Evolutionary conservation across 2,888 invertebrate species (phyloP).

Genomic region (Eupeodes latifasciatus): DNA sequence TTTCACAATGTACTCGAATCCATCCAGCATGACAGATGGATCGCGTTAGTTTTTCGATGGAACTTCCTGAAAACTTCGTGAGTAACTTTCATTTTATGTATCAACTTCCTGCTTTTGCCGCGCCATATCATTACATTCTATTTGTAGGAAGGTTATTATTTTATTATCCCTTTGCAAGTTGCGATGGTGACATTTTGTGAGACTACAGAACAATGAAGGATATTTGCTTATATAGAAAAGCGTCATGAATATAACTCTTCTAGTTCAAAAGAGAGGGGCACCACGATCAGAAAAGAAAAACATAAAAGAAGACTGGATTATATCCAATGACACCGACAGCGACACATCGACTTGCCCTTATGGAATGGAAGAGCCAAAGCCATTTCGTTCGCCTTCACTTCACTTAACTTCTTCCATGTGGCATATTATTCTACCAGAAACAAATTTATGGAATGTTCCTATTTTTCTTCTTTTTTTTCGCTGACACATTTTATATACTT

Average conservation of each 20-base stretch:
- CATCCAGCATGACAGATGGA: slow-evolving; percentile 42
- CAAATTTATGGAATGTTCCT: slow-evolving; percentile 13
- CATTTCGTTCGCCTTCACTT: slow-evolving; percentile 2
- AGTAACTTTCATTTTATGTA: slow-evolving; percentile 38
- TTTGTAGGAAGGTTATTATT: slow-evolving; percentile 29
- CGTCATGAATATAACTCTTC: slow-evolving; percentile 48
- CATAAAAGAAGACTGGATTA: not conserved
- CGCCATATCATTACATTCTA: slow-evolving; percentile 19
- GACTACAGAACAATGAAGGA: slow-evolving; percentile 42
- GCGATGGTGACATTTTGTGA: slow-evolving; percentile 21
- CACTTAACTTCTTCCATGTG: not conserved
- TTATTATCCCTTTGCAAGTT: not conserved
- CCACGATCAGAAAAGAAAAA: no score
- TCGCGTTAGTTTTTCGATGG: slow-evolving; percentile 33
- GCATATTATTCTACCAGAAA: slow-evolving; percentile 37
- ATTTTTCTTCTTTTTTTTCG: slow-evolving; percentile 15
- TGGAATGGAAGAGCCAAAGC: not conserved
- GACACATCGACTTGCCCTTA: slow-evolving; percentile 8
- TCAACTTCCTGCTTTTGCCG: slow-evolving; percentile 37
- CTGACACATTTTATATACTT: slow-evolving; percentile 8
- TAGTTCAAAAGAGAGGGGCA: not conserved
- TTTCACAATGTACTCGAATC: slow-evolving; percentile 49
- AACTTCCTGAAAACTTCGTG: slow-evolving; percentile 51
- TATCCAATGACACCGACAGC: not conserved
- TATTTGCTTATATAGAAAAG: slow-evolving; percentile 46